Evolutionary conservation across 2,888 invertebrate genomes (phyloP).

Genomic region (Hydrotaea cyrtoneurina): DNA sequence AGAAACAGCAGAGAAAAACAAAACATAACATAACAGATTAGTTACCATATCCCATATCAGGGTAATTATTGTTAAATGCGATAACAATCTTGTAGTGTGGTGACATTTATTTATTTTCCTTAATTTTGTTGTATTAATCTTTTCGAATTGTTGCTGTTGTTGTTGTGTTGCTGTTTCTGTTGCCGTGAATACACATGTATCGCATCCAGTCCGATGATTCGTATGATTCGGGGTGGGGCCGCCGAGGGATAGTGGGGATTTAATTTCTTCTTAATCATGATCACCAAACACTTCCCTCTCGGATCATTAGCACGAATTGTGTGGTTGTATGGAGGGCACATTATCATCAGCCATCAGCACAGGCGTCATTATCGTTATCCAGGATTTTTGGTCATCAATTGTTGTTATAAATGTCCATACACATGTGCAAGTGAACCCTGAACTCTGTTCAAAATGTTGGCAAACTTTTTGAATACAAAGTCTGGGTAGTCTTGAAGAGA

Average conservation of each 20-base stretch:
- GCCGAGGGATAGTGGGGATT: not conserved
- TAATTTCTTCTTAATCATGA: slow-evolving; percentile 40
- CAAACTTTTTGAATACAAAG: too few relatives aligned
- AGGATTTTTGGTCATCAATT: not conserved
- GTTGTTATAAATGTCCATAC: not conserved
- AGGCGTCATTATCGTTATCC: not conserved
- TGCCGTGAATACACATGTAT: slow-evolving; percentile 55
- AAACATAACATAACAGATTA: slow-evolving; percentile 74
- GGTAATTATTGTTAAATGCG: slow-evolving; percentile 82
- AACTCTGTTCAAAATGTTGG: not conserved
- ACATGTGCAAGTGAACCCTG: not conserved
- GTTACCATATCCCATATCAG: slow-evolving; percentile 81
- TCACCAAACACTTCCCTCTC: not conserved
- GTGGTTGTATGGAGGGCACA: slow-evolving; percentile 58
- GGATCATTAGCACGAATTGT: slow-evolving; percentile 64
- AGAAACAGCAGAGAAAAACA: not conserved
- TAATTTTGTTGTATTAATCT: slow-evolving; percentile 81
- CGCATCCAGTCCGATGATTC: slow-evolving; percentile 21
- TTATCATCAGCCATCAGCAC: slow-evolving; percentile 48
- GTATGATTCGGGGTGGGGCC: slow-evolving; percentile 21
- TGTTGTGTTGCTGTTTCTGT: slow-evolving; percentile 39
- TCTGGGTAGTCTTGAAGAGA: too few relatives aligned
- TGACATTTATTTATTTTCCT: slow-evolving; percentile 82
- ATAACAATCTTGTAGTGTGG: slow-evolving; percentile 81
- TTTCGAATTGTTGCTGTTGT: slow-evolving; percentile 72